Percentiles rank a stretch among this genome's conserved stretches.
These are phyloP conservation scores for Matsumurasca onukii DNA, from an alignment of 1,140 invertebrate species.

Conservation along the genomic window DNA sequence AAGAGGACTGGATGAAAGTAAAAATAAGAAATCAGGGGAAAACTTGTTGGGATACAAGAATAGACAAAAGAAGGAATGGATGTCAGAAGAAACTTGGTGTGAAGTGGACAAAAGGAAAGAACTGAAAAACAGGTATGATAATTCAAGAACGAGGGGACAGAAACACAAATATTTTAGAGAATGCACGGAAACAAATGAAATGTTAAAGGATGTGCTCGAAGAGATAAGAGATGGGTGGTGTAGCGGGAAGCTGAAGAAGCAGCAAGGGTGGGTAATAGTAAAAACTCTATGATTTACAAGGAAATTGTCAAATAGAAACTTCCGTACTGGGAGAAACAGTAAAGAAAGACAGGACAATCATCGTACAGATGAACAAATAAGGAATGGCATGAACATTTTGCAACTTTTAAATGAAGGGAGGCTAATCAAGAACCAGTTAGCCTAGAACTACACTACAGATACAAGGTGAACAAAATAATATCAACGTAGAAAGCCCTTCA, in stretches of 20 bases:
- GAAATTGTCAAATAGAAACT: background rate
- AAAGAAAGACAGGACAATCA: background rate
- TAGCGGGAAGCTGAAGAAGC: background rate
- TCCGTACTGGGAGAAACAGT: background rate
- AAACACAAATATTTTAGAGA: background rate
- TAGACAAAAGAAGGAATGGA: slow-evolving; percentile 6
- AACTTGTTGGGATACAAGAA: slow-evolving; percentile 9
- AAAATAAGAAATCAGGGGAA: background rate
- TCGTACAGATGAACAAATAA: background rate
- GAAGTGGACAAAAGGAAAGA: background rate
- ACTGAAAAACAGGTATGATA: slow-evolving; percentile 3
- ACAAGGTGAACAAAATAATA: background rate
- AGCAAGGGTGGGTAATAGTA: background rate
- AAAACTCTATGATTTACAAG: background rate
- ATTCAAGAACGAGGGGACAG: background rate
- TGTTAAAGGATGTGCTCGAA: background rate
- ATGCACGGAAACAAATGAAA: background rate
- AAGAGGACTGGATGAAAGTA: no score
- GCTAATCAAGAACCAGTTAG: background rate
- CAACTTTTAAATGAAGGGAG: background rate
- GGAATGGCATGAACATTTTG: background rate
- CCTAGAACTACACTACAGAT: background rate
- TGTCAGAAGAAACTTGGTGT: slow-evolving; percentile 1
- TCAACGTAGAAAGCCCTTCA: background rate
- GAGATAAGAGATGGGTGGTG: background rate